Base-by-base conservation (phyloP, 2,888 invertebrate genomes). In the Boloria euphrosyne region DNA sequence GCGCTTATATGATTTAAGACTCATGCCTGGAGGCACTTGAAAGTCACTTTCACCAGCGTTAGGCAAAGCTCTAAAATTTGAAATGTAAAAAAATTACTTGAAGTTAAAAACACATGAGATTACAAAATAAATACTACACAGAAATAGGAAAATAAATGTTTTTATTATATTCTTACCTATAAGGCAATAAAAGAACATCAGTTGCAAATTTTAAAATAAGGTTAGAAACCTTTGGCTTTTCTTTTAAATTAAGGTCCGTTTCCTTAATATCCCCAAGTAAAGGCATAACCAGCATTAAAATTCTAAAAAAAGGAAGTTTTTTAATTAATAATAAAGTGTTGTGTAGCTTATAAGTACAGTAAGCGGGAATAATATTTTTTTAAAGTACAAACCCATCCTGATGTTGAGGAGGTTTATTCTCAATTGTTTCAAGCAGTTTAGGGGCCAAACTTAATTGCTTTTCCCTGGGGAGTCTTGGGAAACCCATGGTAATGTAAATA, bases 401-500 rank as follows among this genome's bases (percentile, higher is more conserved):
- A 85, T 98, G 98, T 47, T 94, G 94, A 71, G 95, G 94, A 43
- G 98, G 96, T 82, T 97, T 97, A 63, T 95, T 95, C 78, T 96
- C 96, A 55, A 97, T 91, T 70, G 97, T 95, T 78, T 95, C 94
- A 27, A 98, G 87, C 63, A 98, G 87, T 68, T 94, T 92, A 5
- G 97, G 96, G 14, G 96, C 93, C 68, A 98, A 85, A 71, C 94
- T 94, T 5, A 95, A 93, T 85, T 97, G 97, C 78, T 96, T 94
- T 13, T 95, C 95, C 57, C 94, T 87, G 13, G 95, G 93, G 75
- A 98, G 87, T 62, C 98, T 93, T 0, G 98, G 97, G 87, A 95
- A 98, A 10, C 98, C 98, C 94, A 97, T 94, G 80, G 97, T 97
- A 70, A 98, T 96, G 83, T 98, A 98, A 76, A 98, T 97, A 65